phyloP scores from a whole-genome alignment of 2,888 invertebrate genomes.

The Drosophila kanekoi region DNA sequence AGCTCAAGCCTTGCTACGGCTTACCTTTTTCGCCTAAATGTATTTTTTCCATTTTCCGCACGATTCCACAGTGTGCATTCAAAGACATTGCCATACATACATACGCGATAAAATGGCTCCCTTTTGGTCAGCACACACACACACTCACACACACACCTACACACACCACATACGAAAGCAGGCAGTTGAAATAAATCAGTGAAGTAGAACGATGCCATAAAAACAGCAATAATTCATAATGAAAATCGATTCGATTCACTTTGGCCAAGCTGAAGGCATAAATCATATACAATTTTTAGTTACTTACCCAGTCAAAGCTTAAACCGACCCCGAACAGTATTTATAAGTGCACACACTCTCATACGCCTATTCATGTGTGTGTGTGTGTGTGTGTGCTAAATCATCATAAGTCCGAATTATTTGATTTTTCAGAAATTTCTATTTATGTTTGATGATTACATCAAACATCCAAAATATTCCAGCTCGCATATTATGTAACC shows the following conservation, averaged over 20 bases:
- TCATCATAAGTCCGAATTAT: constrained; percentile 34
- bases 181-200: constrained; percentile 61
- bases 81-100: constrained; percentile 56
- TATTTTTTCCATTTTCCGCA: constrained; percentile 74
- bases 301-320: constrained; percentile 45
- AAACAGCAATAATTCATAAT: constrained; percentile 75
- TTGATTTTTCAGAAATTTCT: constrained; percentile 10
- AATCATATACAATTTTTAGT: constrained; percentile 62
- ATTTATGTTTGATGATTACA: constrained; percentile 8
- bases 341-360: constrained; percentile 23
- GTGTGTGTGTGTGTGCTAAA: no score
- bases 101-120: constrained; percentile 46
- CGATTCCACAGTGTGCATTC: constrained; percentile 71
- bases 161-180: constrained; percentile 23
- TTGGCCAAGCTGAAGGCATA: constrained; percentile 62
- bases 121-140: constrained; percentile 37
- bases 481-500: neutral
- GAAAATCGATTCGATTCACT: constrained; percentile 73
- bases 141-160: constrained; percentile 11
- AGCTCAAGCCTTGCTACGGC: constrained; percentile 22
- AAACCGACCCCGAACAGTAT: constrained; percentile 32
- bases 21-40: constrained; percentile 60
- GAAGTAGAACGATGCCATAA: constrained; percentile 69
- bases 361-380: constrained; percentile 3
- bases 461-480: constrained; percentile 13